Evolutionary conservation across 2,797 vertebrate genomes (phyloP).

Genomic region (Psittacula derbiana): DNA sequence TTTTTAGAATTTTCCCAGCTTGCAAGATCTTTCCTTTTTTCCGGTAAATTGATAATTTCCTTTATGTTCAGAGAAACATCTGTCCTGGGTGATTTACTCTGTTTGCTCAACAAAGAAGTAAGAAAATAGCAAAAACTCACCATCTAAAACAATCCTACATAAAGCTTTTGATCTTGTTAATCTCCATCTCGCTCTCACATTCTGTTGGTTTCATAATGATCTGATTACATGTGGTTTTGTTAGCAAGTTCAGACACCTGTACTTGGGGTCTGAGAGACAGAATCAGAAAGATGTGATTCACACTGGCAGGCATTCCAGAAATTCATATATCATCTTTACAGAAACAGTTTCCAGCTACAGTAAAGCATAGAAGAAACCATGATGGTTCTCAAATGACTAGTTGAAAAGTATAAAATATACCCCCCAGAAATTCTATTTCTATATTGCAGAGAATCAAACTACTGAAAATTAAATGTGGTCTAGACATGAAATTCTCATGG

Average conservation of each 20-base stretch:
- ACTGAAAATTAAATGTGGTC: not conserved
- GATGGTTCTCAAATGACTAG: conserved; percentile 16
- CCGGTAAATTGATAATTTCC: not conserved
- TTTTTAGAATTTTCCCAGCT: not conserved
- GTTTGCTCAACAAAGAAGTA: not conserved
- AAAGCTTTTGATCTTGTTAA: not conserved
- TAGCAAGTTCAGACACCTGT: not conserved
- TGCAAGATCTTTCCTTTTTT: not conserved
- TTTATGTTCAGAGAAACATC: not conserved
- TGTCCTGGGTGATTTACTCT: not conserved
- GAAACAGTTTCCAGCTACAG: not conserved
- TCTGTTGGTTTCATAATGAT: not conserved
- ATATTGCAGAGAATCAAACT: conserved; percentile 16
- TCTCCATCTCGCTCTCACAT: not conserved
- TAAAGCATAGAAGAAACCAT: not conserved
- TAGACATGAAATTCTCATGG: not conserved
- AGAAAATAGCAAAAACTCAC: not conserved
- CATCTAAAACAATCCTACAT: not conserved
- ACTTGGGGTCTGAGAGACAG: not conserved
- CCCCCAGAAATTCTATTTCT: conserved; percentile 25
- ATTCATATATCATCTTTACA: not conserved
- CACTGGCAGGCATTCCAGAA: not conserved
- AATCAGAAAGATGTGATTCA: not conserved
- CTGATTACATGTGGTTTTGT: not conserved
- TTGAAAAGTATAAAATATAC: not conserved